Evolutionary conservation across 2,113 vertebrate genomes (phyloP).

Genomic region (Dicaeum eximium): DNA sequence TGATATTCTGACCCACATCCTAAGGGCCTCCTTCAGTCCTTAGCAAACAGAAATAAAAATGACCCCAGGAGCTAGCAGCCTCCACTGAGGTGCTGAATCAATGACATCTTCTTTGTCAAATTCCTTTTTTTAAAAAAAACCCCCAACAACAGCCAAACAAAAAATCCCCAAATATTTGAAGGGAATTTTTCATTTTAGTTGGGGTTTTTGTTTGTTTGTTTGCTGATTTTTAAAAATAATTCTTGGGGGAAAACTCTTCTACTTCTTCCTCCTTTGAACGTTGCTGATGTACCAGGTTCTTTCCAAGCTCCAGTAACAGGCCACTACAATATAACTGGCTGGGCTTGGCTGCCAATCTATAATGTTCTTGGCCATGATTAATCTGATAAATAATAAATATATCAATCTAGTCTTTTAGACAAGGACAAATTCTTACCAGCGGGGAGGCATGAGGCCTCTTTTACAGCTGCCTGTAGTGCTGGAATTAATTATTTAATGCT

Average conservation of each 20-base stretch:
- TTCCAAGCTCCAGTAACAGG: conserved; percentile 52
- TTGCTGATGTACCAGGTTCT: conserved; percentile 45
- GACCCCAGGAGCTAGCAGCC: conserved; percentile 75
- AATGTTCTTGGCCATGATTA: conserved; percentile 95
- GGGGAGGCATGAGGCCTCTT: conserved; percentile 90
- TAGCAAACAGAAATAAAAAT: conserved; percentile 80
- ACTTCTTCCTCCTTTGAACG: conserved; percentile 7
- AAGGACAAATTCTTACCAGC: conserved; percentile 99
- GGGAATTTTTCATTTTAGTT: not conserved
- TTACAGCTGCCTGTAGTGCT: conserved; percentile 91
- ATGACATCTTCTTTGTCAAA: conserved; percentile 59
- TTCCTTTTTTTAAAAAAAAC: not conserved
- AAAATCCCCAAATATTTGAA: not conserved
- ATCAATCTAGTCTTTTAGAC: conserved; percentile 99
- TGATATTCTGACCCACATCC: conserved; percentile 55
- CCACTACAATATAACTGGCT: conserved; percentile 67
- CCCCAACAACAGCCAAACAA: not conserved
- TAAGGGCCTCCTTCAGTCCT: conserved; percentile 64
- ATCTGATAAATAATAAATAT: conserved; percentile 99
- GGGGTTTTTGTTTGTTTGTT: not conserved
- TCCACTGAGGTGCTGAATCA: conserved; percentile 69
- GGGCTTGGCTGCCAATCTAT: conserved; percentile 83
- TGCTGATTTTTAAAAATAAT: not conserved
- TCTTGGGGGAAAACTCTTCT: conserved; percentile 52
- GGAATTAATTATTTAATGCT: conserved; percentile 99